Evolutionary conservation across 2,797 vertebrate genomes (phyloP).

Genomic region (Pempheris klunzingeri): DNA sequence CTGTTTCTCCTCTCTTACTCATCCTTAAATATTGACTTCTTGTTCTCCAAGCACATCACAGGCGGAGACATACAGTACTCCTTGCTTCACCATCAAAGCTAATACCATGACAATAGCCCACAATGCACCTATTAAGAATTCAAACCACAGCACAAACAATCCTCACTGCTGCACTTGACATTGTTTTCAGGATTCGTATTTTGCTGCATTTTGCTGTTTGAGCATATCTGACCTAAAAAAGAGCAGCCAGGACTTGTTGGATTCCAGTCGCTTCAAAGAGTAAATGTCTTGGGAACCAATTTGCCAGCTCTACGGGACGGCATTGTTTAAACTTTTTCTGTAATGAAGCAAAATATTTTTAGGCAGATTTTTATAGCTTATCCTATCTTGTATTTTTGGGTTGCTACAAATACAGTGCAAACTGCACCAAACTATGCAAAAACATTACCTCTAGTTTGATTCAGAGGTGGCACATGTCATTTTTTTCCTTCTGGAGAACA

Average conservation of each 20-base stretch:
- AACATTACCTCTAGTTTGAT: constrained; percentile 28
- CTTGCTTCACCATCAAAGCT: constrained; percentile 56
- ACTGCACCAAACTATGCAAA: background rate
- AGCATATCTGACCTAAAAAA: constrained; percentile 74
- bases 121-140: constrained; percentile 65
- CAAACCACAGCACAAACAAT: constrained; percentile 70
- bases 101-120: constrained; percentile 55
- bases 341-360: constrained; percentile 76
- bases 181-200: constrained; percentile 56
- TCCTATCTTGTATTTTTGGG: constrained; percentile 40
- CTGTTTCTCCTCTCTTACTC: constrained; percentile 42
- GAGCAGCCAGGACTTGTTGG: constrained; percentile 74
- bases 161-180: constrained; percentile 53
- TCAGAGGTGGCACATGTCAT: constrained; percentile 5
- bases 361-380: constrained; percentile 65
- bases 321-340: constrained; percentile 66
- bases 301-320: constrained; percentile 70
- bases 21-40: constrained; percentile 40
- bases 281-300: constrained; percentile 81
- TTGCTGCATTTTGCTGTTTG: constrained; percentile 48
- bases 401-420: constrained; percentile 32
- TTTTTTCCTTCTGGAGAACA: constrained; percentile 1
- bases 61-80: constrained; percentile 30
- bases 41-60: constrained; percentile 35
- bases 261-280: constrained; percentile 78